Evolutionary conservation across 2,113 vertebrate species (phyloP), one percentile per base, ranked within the genome.

Genomic region (Pteropus alecto): DNA sequence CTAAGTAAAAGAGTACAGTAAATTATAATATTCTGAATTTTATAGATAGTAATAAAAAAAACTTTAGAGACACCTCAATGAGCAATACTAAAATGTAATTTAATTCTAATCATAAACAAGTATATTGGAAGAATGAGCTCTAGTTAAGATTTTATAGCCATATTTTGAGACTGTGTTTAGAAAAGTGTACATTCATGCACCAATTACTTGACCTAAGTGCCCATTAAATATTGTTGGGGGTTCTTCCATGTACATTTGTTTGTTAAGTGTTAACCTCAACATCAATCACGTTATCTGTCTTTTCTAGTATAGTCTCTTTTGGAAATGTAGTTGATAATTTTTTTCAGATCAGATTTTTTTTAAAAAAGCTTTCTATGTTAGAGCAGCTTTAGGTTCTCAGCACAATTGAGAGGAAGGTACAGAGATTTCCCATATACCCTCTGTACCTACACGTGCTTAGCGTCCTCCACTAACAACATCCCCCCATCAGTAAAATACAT

Each of bases 91-190:
- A 97, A 97, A 94, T 90, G 81, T 93, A 97, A 95, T 91, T 95
- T 87, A 95, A 94, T 30, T 35, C 9, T 97, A 88, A 96, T 95
- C 51, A 91, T 94, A 96, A 98, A 86, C 87, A 97, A 26, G 48
- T 97, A 35, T 41, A 88, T 41, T 87, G 33, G 92, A 97, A 82
- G 18, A 94, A 58, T 73, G 93, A 95, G 83, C 86, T 96, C 2
- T 65, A 93, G 94, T 96, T 95, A 96, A 91, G 5, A 63, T 81
- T 97, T 97, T 95, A 98, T 93, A 96, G 21, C 41, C 68, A 11
- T 61, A 7, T 11, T 74, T 58, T 21, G 43, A 61, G 7, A 82
- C 46, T 73, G 16, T 35, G n/a, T 86, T 92, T 60, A 70, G 63
- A 68, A 90, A 58, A 68, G 6, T 78, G 15, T 11, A 28, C 35